Evolutionary conservation across 2,797 vertebrate species (phyloP).

Genomic region (Pipistrellus pygmaeus): DNA sequence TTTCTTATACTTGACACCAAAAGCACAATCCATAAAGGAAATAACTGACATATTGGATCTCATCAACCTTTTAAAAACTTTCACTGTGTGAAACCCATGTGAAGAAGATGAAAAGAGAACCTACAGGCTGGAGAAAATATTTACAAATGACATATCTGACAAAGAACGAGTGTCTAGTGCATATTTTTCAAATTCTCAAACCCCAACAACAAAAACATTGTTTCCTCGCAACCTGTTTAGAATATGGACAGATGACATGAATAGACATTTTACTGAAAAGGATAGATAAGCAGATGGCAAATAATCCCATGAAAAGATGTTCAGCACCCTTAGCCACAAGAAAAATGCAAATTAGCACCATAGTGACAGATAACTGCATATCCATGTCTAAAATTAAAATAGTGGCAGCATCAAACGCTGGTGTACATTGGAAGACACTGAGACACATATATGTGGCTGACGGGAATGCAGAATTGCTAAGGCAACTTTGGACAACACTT

Average conservation of each 20-base stretch:
- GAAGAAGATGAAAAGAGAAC: neutral
- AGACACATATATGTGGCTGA: neutral
- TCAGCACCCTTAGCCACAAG: neutral
- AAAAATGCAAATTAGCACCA: slow-evolving; percentile 7
- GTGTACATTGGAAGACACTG: neutral
- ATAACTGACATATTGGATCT: neutral
- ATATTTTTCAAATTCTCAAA: neutral
- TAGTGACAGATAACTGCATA: neutral
- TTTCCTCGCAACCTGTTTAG: neutral
- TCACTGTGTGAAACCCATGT: neutral
- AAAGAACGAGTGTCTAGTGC: neutral
- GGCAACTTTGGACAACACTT: neutral
- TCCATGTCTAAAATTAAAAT: neutral
- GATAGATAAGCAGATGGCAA: neutral
- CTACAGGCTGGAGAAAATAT: neutral
- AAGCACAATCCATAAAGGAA: neutral
- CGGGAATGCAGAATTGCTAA: neutral
- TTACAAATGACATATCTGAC: neutral
- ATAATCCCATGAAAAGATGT: neutral
- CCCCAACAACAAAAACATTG: neutral
- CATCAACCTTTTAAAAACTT: neutral
- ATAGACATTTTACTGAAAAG: neutral
- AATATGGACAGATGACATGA: neutral
- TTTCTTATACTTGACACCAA: neutral
- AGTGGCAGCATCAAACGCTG: neutral